Conservation (phyloP, 2,113 vertebrate genomes). For the Eolophus roseicapilla region DNA sequence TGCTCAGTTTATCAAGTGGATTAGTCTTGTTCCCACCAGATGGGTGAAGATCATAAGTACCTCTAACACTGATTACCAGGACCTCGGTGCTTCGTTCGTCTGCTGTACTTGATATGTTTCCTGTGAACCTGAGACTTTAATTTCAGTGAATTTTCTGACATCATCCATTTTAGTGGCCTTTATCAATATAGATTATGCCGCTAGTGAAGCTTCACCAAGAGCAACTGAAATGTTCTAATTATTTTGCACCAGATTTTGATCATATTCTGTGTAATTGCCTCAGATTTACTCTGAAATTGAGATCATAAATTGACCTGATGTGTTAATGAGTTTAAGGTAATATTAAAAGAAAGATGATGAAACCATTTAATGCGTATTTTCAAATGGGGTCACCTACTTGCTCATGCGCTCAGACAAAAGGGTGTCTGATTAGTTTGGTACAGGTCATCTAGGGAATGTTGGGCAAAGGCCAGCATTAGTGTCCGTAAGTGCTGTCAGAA, state of each 20-base stretch:
- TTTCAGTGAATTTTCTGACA: background rate
- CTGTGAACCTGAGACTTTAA: background rate
- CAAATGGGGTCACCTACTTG: constrained; percentile 54
- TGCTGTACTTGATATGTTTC: background rate
- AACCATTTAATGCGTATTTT: constrained; percentile 62
- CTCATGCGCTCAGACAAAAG: constrained; percentile 23
- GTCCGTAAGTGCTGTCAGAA: background rate
- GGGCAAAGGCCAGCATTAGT: background rate
- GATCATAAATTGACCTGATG: constrained; percentile 29
- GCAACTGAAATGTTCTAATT: constrained; percentile 25
- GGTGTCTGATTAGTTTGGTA: constrained; percentile 51
- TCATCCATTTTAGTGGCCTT: background rate
- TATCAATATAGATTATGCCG: constrained; percentile 23
- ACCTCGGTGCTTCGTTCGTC: background rate
- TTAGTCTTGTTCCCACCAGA: background rate
- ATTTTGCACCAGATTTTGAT: constrained; percentile 27
- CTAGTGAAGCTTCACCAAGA: constrained; percentile 1
- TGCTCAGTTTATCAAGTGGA: constrained; percentile 2
- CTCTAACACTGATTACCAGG: background rate
- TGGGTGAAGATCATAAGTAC: background rate
- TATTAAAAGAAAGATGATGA: constrained; percentile 30
- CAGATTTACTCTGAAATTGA: constrained; percentile 35
- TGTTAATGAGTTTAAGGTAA: constrained; percentile 26
- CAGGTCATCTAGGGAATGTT: background rate
- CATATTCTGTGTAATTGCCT: background rate